Evolutionary conservation across 1,140 invertebrate genomes (phyloP).

Genomic region (Brachionus manjavacas): DNA sequence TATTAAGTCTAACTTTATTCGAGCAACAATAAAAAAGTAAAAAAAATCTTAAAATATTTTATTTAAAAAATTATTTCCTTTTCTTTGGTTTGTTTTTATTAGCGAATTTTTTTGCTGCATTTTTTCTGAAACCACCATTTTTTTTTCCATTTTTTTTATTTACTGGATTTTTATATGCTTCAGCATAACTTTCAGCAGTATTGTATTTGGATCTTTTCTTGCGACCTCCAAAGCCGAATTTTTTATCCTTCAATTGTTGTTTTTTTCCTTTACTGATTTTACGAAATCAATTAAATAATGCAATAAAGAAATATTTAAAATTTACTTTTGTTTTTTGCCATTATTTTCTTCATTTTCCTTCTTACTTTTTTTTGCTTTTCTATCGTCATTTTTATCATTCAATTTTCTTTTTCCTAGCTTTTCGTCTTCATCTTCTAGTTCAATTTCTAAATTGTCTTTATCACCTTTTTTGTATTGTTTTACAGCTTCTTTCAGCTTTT

Average conservation of each 20-base stretch:
- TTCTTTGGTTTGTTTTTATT: constrained; percentile 40
- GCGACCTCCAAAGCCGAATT: constrained; percentile 91
- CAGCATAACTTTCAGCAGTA: constrained; percentile 67
- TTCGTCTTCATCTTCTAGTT: constrained; percentile 45
- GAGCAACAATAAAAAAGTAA: neutral
- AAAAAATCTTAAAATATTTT: neutral
- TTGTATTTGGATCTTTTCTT: constrained; percentile 84
- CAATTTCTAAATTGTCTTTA: constrained; percentile 24
- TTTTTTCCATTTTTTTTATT: constrained; percentile 30
- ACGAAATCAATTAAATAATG: neutral
- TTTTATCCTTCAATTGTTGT: constrained; percentile 64
- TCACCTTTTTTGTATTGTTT: constrained; percentile 42
- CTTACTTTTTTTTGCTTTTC: constrained; percentile 3
- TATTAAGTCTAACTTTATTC: no score
- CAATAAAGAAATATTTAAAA: neutral
- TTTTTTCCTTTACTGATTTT: constrained; percentile 41
- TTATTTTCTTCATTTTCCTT: neutral
- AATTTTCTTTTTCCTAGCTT: constrained; percentile 43
- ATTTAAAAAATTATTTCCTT: constrained; percentile 11
- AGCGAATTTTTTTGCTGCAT: constrained; percentile 24
- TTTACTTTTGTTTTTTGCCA: neutral
- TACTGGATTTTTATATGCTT: constrained; percentile 43
- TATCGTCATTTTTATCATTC: neutral
- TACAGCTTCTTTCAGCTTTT: constrained; percentile 8
- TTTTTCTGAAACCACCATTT: neutral